phyloP scores from a whole-genome alignment of 2,888 invertebrate genomes.

The Cacoxenus indagator region DNA sequence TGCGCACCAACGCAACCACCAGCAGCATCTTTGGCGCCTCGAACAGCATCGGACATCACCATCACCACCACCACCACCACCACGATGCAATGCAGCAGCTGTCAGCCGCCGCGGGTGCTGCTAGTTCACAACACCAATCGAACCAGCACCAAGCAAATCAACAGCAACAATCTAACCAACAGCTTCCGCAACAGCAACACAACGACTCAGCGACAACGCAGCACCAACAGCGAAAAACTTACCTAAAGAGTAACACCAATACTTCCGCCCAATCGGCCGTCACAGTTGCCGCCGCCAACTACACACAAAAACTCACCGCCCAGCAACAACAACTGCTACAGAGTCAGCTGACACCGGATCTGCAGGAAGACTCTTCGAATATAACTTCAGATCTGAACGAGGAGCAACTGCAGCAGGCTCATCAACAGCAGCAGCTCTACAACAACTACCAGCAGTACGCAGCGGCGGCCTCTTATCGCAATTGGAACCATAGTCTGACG shows the following conservation, averaged over 20 bases:
- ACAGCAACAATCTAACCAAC: slow-evolving; percentile 17
- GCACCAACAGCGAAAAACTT: slow-evolving; percentile 49
- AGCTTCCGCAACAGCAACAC: slow-evolving; percentile 48
- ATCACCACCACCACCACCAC: slow-evolving; percentile 30
- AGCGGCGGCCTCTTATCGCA: slow-evolving; percentile 63
- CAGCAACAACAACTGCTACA: slow-evolving; percentile 58
- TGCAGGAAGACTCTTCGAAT: slow-evolving; percentile 64
- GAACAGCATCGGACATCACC: slow-evolving; percentile 28
- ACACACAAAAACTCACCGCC: slow-evolving; percentile 51
- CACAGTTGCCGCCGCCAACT: slow-evolving; percentile 39
- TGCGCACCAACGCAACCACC: slow-evolving; percentile 53
- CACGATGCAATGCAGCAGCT: slow-evolving; percentile 38
- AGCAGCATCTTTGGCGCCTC: slow-evolving; percentile 36
- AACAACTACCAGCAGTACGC: slow-evolving; percentile 67
- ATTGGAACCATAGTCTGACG: slow-evolving; percentile 64
- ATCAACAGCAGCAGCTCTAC: slow-evolving; percentile 63
- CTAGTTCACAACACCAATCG: slow-evolving; percentile 38
- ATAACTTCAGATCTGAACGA: slow-evolving; percentile 66
- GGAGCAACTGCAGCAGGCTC: slow-evolving; percentile 62
- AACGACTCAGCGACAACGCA: slow-evolving; percentile 51
- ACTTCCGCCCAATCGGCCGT: slow-evolving; percentile 38
- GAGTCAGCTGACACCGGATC: slow-evolving; percentile 54
- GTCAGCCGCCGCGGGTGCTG: slow-evolving; percentile 46
- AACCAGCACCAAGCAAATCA: slow-evolving; percentile 41
- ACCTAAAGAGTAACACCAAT: slow-evolving; percentile 29